Evolutionary conservation across 2,888 invertebrate species (phyloP), one percentile per base, ranked within the genome.

Genomic region (Sphecodes monilicornis): DNA sequence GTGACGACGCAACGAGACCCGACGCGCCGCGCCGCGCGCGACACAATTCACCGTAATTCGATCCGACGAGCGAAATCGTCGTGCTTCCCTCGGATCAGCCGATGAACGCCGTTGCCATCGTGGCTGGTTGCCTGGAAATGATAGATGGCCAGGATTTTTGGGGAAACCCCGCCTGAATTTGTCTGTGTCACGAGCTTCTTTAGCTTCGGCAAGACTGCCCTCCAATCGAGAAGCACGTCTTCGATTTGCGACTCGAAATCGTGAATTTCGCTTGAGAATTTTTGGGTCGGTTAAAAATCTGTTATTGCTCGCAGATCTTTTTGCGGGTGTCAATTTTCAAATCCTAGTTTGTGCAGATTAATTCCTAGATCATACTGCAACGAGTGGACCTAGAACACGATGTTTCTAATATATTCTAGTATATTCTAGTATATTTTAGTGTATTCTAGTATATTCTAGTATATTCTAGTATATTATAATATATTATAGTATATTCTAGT

Each of bases 1-100:
- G 81, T 64, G 54, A 50, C 75, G 64, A 80, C 32, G 69, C 75
- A 50, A 10, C 50, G 50, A n/a, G n/a, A n/a, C n/a, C n/a, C 22
- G 50, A 0, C 8, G 50, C 50, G 50, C 8, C 8, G 39, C 39
- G 10, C 41, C 76, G 39, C 54, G 29, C 18, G 32, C 36, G 18
- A 66, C 36, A 66, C 66, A 36, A 66, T 66, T 66, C 66, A 8
- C 66, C 36, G 10, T 36, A 36, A 32, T 4, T 4, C 66, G 66
- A 66, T 36, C 36, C 22, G 66, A 32, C 66, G 18, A 10, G 32
- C 22, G 66, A 36, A 66, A 66, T 66, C 66, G 66, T 66, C 36
- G 32, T 36, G 36, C 66, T 66, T 36, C 36, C 10, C 22, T 66
- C 11, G 36, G 36, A 66, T 66, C 10, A 32, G 22, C 36, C 22